These are phyloP conservation scores for Phortica variegata DNA, from an alignment of 1,140 invertebrate species.

Conservation along the genomic window DNA sequence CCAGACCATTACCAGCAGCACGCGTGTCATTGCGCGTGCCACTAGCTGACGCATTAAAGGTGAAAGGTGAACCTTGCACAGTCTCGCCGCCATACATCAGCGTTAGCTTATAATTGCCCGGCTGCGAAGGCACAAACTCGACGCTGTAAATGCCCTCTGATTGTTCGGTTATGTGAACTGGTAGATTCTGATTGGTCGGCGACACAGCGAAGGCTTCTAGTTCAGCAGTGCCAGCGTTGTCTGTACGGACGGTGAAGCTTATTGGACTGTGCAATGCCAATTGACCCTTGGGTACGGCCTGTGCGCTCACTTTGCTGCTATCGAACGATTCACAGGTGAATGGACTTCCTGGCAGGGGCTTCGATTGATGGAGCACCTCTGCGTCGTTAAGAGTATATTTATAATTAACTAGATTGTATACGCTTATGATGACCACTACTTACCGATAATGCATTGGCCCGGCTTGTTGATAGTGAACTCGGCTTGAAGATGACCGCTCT, in stretches of 20 bases:
- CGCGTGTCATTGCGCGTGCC: constrained; percentile 58
- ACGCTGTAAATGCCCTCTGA: constrained; percentile 75
- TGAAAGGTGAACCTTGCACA: constrained; percentile 64
- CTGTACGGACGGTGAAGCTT: constrained; percentile 83
- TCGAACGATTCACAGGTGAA: constrained; percentile 96
- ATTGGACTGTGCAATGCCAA: constrained; percentile 82
- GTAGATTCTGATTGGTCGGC: constrained; percentile 83
- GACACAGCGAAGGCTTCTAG: constrained; percentile 85
- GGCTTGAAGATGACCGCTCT: constrained; percentile 88
- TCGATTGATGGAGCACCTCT: constrained; percentile 89
- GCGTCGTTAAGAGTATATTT: too few relatives aligned
- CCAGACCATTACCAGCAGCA: constrained; percentile 65
- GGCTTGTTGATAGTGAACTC: constrained; percentile 86
- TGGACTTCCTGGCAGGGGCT: constrained; percentile 90
- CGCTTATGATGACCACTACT: constrained; percentile 23
- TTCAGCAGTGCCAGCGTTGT: constrained; percentile 86
- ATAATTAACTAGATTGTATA: too few relatives aligned
- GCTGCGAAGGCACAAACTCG: constrained; percentile 81
- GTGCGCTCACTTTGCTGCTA: constrained; percentile 72
- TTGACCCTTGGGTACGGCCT: constrained; percentile 74
- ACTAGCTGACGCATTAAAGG: constrained; percentile 57
- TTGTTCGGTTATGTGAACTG: constrained; percentile 75
- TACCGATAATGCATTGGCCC: constrained; percentile 67
- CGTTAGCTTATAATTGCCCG: constrained; percentile 87
- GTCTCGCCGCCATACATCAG: constrained; percentile 81